Base-by-base conservation (phyloP, 1,140 invertebrate species). In the Aleiodes sp. region DNA sequence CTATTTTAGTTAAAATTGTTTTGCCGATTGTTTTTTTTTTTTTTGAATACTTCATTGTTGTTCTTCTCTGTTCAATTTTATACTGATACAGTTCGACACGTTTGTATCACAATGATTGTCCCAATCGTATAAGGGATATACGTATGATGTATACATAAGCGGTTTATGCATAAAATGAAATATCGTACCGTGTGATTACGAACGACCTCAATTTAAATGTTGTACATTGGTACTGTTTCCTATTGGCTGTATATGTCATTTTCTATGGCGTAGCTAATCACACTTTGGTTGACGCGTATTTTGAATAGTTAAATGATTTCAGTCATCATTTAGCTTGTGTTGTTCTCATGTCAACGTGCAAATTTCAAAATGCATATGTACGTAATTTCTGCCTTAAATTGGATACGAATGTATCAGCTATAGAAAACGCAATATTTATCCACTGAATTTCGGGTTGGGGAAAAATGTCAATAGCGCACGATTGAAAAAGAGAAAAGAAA, bases 131-230 rank as follows among this genome's bases (percentile, higher is more conserved):
- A 46, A 19, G n/a, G 41, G 19, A 46, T 21, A 24, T 16, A 52
- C 26, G 46, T 52, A 10, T 52, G 46, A 52, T 52, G 31, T 35
- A 35, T 35, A 8, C 28, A 59, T 59, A 33, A 59, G 56, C 28
- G 28, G 28, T n/a, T 59, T 59, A 29, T 59, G 4, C 12, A 31
- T 31, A 29, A 31, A 59, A 59, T 59, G 56, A 59, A 59, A 59
- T 59, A 59, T 59, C 1, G 56, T n/a, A 10, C 6, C 6, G 46
- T 31, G 24, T 59, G 28, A 59, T 59, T 59, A 59, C 28, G 26
- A 16, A 59, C 7, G 56, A 31, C 56, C 56, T 31, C 56, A 29
- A 59, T 59, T 59, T 59, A 59, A 59, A 59, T 59, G 28, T 12
- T 31, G n/a, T 29, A 33, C 28, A 31, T 59, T 31, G 26, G 1